Evolutionary conservation across 2,113 vertebrate species (phyloP).

Genomic region (human): DNA sequence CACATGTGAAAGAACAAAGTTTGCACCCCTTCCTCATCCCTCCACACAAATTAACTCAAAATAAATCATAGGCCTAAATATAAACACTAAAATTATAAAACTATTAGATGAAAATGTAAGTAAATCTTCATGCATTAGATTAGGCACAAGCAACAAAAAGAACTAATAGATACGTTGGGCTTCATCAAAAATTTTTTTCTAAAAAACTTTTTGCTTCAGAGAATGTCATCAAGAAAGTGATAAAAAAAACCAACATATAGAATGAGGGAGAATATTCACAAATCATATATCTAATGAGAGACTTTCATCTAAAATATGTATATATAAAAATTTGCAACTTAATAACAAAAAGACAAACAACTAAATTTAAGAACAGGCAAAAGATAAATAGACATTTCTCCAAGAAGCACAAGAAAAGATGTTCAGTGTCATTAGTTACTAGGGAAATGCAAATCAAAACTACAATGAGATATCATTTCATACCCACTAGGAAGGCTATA

Average conservation of each 20-base stretch:
- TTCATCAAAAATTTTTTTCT: not conserved
- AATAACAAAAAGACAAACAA: not conserved
- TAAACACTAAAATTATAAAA: not conserved
- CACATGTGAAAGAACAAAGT: not conserved
- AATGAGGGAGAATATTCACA: not conserved
- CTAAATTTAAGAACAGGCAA: not conserved
- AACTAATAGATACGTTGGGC: not conserved
- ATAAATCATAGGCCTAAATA: not conserved
- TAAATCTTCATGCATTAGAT: not conserved
- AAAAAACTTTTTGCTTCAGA: not conserved
- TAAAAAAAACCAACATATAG: not conserved
- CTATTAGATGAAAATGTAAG: not conserved
- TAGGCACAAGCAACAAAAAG: not conserved
- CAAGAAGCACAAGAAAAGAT: not conserved
- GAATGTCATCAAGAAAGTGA: not conserved
- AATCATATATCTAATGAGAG: not conserved
- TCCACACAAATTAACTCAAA: not conserved
- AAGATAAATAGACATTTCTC: not conserved
- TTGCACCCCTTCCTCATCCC: not conserved
- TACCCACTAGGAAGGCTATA: not conserved
- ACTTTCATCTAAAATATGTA: not conserved
- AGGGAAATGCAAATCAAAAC: not conserved
- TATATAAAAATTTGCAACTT: not conserved
- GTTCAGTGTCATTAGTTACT: not conserved
- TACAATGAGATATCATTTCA: not conserved